Percentiles rank a stretch among this genome's conserved stretches.
Conservation (phyloP, 1,140 invertebrate species). For the Penaeus indicus region DNA sequence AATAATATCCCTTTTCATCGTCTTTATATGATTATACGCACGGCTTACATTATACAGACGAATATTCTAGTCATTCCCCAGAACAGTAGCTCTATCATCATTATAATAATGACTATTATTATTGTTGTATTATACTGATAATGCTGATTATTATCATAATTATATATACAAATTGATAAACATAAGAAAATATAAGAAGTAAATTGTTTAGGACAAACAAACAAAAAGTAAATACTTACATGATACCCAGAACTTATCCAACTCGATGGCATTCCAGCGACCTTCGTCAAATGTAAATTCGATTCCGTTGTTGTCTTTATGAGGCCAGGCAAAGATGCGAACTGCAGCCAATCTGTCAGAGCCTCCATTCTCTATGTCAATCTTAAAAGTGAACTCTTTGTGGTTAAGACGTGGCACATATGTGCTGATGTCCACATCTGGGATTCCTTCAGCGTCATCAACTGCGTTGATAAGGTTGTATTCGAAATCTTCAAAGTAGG, state of each 20-base stretch:
- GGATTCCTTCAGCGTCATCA: neutral
- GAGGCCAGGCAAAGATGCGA: constrained; percentile 42
- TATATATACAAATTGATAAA: no score
- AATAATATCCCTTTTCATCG: no score
- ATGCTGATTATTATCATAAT: no score
- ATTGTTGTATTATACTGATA: no score
- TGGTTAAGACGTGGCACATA: neutral
- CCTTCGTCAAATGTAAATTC: constrained; percentile 75
- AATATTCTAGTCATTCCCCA: no score
- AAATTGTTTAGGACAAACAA: no score
- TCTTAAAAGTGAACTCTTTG: neutral
- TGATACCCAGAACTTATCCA: constrained; percentile 76
- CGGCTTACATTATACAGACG: no score
- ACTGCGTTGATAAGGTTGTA: neutral
- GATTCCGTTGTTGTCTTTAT: constrained; percentile 32
- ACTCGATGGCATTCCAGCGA: constrained; percentile 76
- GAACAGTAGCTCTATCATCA: no score
- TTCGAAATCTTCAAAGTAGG: no score
- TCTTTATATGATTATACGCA: no score
- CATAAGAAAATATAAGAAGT: no score
- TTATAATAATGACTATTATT: no score
- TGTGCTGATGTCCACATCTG: neutral
- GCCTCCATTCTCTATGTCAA: constrained; percentile 7
- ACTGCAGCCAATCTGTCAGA: neutral
- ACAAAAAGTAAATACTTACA: constrained; percentile 4